A percentile compares a stretch with the other conserved stretches of the same genome.
Evolutionary conservation across 37 sponge, comb jelly and placozoan genomes (phyloP).

Genomic region (Spongia lamella): DNA sequence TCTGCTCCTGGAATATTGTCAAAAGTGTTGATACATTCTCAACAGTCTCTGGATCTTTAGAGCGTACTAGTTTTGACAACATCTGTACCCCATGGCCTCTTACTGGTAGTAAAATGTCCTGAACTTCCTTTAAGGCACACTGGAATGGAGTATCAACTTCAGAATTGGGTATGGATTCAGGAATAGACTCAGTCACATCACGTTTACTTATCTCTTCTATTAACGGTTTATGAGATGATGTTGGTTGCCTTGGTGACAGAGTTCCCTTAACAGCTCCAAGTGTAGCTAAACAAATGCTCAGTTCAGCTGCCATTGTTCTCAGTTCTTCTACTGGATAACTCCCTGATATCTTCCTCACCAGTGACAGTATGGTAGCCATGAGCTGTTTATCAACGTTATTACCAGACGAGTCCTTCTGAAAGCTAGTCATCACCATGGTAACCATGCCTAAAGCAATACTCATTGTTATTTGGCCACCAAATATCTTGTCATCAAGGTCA

Average conservation of each 20-base stretch:
- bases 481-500: slow-evolving; percentile 8
- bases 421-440: too few relatives aligned
- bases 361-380: slow-evolving; percentile 24
- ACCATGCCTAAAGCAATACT: slow-evolving; percentile 60
- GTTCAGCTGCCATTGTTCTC: slow-evolving; percentile 44
- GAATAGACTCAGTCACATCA: background rate
- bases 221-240: background rate
- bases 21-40: slow-evolving; percentile 23
- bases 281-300: slow-evolving; percentile 75
- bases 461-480: slow-evolving; percentile 57
- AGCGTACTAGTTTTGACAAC: slow-evolving; percentile 56
- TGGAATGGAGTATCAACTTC: slow-evolving; percentile 11
- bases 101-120: slow-evolving; percentile 67
- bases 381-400: slow-evolving; percentile 13
- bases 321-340: slow-evolving; percentile 52
- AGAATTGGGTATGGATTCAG: background rate
- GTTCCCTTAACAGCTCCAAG: slow-evolving; percentile 64
- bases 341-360: slow-evolving; percentile 31
- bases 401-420: too few relatives aligned
- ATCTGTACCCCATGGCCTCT: slow-evolving; percentile 63
- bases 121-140: slow-evolving; percentile 38
- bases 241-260: background rate
- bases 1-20: slow-evolving; percentile 44
- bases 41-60: slow-evolving; percentile 50
- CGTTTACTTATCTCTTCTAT: background rate